phyloP scores from a whole-genome alignment of 1,140 invertebrate genomes.

The Tetramorium parvispinum region DNA sequence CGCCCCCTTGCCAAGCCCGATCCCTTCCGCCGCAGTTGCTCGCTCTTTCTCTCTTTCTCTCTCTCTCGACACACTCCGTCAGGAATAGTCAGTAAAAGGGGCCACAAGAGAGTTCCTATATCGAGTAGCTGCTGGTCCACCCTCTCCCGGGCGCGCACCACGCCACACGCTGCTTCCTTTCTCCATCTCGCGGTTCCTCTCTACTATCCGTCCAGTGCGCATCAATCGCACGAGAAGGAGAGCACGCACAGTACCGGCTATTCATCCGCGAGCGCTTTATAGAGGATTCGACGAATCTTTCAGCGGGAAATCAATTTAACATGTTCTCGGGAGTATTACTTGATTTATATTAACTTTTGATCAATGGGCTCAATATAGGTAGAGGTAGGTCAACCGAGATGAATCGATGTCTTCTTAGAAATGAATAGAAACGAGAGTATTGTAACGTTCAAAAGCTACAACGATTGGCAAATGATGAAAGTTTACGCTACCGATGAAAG shows the following conservation, averaged over 20 bases:
- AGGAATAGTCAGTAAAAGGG: conserved; percentile 71
- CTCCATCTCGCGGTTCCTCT: conserved; percentile 74
- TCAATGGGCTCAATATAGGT: not conserved
- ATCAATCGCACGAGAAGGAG: conserved; percentile 66
- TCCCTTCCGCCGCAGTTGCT: conserved; percentile 23
- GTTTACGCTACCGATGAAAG: not conserved
- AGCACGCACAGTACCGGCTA: conserved; percentile 26
- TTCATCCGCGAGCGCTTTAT: conserved; percentile 8
- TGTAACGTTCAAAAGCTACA: not conserved
- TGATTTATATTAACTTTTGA: not conserved
- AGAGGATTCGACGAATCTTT: conserved; percentile 1
- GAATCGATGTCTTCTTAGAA: not conserved
- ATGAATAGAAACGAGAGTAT: not conserved
- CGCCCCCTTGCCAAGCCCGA: conserved; percentile 31
- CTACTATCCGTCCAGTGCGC: conserved; percentile 64
- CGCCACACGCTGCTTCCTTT: conserved; percentile 70
- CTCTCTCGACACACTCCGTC: conserved; percentile 62
- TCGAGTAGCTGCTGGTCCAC: conserved; percentile 65
- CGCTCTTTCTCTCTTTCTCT: conserved; percentile 54
- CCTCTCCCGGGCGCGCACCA: conserved; percentile 82
- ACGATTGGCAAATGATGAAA: not conserved
- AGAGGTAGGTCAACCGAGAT: not conserved
- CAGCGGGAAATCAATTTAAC: not conserved
- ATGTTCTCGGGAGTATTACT: not conserved
- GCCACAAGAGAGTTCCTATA: conserved; percentile 69